phyloP scores from a whole-genome alignment of 2,113 vertebrate genomes.

The Danio rerio region DNA sequence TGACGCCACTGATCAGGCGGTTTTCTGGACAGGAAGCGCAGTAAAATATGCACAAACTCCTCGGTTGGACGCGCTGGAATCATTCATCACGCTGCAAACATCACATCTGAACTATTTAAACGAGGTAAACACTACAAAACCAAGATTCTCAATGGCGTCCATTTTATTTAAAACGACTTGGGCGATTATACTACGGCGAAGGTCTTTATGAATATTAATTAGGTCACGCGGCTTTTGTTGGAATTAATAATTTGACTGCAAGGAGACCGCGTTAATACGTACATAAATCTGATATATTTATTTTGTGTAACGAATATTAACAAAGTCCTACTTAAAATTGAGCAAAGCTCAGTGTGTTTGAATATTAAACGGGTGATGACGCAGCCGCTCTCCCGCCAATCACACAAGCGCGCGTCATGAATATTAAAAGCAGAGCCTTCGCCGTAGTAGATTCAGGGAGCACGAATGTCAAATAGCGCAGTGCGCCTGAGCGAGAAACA shows the following conservation, averaged over 20 bases:
- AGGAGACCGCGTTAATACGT: too few relatives aligned
- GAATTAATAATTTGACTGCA: not conserved
- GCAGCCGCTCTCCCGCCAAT: too few relatives aligned
- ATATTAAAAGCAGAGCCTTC: not conserved
- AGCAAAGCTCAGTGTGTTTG: too few relatives aligned
- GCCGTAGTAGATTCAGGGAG: not conserved
- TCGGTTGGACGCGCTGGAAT: too few relatives aligned
- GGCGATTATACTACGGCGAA: slow-evolving; percentile 4
- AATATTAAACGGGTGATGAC: too few relatives aligned
- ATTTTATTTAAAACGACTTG: slow-evolving; percentile 40
- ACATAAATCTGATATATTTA: too few relatives aligned
- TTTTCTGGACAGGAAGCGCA: not conserved
- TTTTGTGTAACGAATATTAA: not conserved
- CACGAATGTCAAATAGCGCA: slow-evolving; percentile 73
- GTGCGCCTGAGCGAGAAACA: slow-evolving; percentile 62
- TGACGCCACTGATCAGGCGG: slow-evolving; percentile 41
- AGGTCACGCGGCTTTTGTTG: not conserved
- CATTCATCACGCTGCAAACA: not conserved
- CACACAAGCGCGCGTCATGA: not conserved
- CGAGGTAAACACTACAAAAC: not conserved
- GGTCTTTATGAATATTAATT: not conserved
- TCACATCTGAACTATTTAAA: not conserved
- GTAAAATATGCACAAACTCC: not conserved
- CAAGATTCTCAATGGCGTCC: slow-evolving; percentile 68
- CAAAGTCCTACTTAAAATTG: not conserved